Conservation (phyloP, 2,113 vertebrate species). For the Marmota flaviventris region DNA sequence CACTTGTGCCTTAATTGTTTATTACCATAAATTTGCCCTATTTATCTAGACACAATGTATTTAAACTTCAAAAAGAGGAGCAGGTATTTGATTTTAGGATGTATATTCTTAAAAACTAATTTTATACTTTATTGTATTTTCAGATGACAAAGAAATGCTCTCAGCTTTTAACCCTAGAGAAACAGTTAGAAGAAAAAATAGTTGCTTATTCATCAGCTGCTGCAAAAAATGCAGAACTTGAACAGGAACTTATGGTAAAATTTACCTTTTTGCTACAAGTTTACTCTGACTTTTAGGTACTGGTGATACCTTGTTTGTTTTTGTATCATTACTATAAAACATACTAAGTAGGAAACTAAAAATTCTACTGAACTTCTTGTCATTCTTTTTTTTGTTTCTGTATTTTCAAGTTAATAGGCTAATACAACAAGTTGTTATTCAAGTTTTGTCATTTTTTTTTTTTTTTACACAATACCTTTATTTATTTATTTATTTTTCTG, state of each 20-base stretch:
- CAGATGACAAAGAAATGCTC: slow-evolving; percentile 94
- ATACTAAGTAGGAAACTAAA: background rate
- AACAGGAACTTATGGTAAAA: slow-evolving; percentile 93
- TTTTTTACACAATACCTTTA: too few species aligned
- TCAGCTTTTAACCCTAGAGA: slow-evolving; percentile 91
- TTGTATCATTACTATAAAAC: slow-evolving; percentile 1
- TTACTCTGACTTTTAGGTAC: slow-evolving; percentile 18
- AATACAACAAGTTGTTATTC: background rate
- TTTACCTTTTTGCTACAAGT: slow-evolving; percentile 46
- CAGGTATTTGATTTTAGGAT: slow-evolving; percentile 40
- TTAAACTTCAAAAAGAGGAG: background rate
- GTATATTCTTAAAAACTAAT: slow-evolving; percentile 11
- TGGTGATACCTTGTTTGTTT: slow-evolving; percentile 45
- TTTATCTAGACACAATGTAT: background rate
- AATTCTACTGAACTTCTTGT: slow-evolving; percentile 51
- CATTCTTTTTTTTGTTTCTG: background rate
- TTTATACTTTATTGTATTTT: slow-evolving; percentile 73
- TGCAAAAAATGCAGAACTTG: slow-evolving; percentile 91
- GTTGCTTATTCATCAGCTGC: slow-evolving; percentile 90
- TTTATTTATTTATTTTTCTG: too few species aligned
- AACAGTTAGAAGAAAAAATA: slow-evolving; percentile 95
- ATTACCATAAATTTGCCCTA: background rate
- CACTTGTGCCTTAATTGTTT: background rate
- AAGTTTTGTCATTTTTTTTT: background rate
- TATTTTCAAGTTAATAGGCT: slow-evolving; percentile 47